Evolutionary conservation across 2,888 invertebrate species (phyloP), one percentile per base, ranked within the genome.

Genomic region (Galerucella pusilla): DNA sequence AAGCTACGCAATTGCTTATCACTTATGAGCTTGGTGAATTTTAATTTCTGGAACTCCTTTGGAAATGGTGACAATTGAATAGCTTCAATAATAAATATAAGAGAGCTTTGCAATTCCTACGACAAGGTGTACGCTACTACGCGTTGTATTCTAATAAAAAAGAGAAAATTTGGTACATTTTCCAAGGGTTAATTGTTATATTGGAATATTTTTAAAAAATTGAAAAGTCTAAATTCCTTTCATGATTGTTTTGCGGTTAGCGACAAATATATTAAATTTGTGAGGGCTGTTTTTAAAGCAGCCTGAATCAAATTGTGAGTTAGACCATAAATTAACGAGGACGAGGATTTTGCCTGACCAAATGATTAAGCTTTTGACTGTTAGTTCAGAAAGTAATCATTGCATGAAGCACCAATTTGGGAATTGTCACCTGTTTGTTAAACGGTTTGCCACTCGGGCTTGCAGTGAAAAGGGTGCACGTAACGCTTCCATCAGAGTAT

Each of bases 311-410:
- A 79, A 74, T 71, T 78, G 52, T 11, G 78, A 78, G 64, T 79
- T 76, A 10, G 70, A 76, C 77, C 77, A 79, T 16, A 78, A 61
- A 61, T 77, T 70, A 6, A 75, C 70, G 16, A 72, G 49, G 35
- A 72, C 12, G 2, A 11, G 10, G 20, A 74, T 42, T 9, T n/a
- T 45, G 14, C 49, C 61, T 63, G 49, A 7, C 66, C 46, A 74
- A 67, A 70, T 73, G 3, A 20, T 20, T n/a, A 75, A 20, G 7
- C 75, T 49, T 64, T 70, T 77, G 28, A 20, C 10, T 9, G 66
- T 16, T 20, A 78, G 68, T 16, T 77, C 28, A 49, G 77, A 25
- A 1, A 78, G 46, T 1, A 79, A 54, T 10, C 67, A 70, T 74
- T 10, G 61, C 79, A 52, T 70, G 75, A 20, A 79, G 52, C 69